Base-by-base conservation (phyloP, 2,888 invertebrate genomes). In the Drosophila dives region DNA sequence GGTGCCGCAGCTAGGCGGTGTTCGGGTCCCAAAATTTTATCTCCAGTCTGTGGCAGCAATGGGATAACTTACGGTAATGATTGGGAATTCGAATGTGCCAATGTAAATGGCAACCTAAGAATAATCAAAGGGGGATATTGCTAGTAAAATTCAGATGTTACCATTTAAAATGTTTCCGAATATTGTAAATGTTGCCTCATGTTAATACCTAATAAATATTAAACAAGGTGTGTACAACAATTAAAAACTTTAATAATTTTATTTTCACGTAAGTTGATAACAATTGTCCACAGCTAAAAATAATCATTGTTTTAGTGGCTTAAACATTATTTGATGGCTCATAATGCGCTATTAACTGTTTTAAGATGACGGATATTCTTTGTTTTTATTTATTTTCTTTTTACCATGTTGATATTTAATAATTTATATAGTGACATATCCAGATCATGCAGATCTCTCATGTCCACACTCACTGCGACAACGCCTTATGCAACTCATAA, bases 11-110 rank as follows among this genome's bases (percentile, higher is more conserved):
- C 26, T 26, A 17, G 17, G n/a, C 3, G 11, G 1, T n/a, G 29
- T 17, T 1, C 10, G 5, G 1, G 1, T 5, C 0, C 1, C 3
- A 3, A 0, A 26, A 26, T 26, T 26, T 26, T 3, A 3, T 0
- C 5, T 17, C 49, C 29, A 11, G 29, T 50, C n/a, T 50, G 49
- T 50, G 49, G 49, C 49, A 50, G 29, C 29, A 29, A 29, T 29
- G 29, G 29, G 29, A 29, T 5, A 29, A 29, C 5, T 29, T 29
- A 29, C 29, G 5, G 5, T 5, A 29, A 29, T 29, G 2, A 29
- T 5, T 29, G 0, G 0, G 5, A 0, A 5, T 5, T 29, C 5
- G 29, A 29, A 29, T 29, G 29, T 29, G 0, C 5, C 5, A 29
- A 29, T 29, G 29, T 29, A 29, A 29, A 29, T 6, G 29, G 29